A percentile compares a stretch with the other conserved stretches of the same genome.
Evolutionary conservation across 2,888 invertebrate species (phyloP).

Genomic region (Drosophila kokeensis): DNA sequence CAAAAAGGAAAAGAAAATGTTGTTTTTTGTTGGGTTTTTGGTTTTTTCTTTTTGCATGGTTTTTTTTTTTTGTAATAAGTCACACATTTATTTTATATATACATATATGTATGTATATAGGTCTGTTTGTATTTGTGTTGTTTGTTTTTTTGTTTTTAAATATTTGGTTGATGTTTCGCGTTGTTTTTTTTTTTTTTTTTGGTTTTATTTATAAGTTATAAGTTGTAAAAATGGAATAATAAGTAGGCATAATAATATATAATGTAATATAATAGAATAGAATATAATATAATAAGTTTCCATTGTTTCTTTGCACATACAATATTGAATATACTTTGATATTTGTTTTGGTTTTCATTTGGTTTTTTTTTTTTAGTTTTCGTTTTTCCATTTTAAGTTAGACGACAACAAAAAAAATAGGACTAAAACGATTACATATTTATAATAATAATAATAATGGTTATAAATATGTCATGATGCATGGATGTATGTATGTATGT

Average conservation of each 20-base stretch:
- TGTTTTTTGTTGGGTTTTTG: conserved; percentile 39
- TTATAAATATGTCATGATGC: conserved; percentile 52
- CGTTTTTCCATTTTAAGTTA: conserved; percentile 50
- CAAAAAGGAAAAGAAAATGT: conserved; percentile 62
- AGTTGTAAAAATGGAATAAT: conserved; percentile 80
- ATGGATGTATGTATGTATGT: conserved; percentile 19
- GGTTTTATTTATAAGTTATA: conserved; percentile 71
- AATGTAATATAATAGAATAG: conserved; percentile 74
- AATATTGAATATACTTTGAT: conserved; percentile 73
- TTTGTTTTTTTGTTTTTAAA: conserved; percentile 29
- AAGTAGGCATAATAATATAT: conserved; percentile 76
- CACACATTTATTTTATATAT: conserved; percentile 75
- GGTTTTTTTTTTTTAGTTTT: conserved; percentile 22
- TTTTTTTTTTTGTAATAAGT: conserved; percentile 62
- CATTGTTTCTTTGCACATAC: conserved; percentile 67
- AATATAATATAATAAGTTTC: conserved; percentile 72
- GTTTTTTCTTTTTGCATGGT: conserved; percentile 49
- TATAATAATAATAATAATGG: conserved; percentile 53
- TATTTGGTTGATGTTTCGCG: conserved; percentile 41
- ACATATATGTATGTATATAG: conserved; percentile 48
- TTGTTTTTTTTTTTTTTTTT: conserved; percentile 24
- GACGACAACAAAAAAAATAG: conserved; percentile 68
- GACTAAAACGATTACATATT: conserved; percentile 53
- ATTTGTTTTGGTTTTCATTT: conserved; percentile 8
- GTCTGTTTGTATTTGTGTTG: conserved; percentile 33